Conservation (phyloP, 35 echinoderm and acorn worm species). For the Eucidaris tribuloides region DNA sequence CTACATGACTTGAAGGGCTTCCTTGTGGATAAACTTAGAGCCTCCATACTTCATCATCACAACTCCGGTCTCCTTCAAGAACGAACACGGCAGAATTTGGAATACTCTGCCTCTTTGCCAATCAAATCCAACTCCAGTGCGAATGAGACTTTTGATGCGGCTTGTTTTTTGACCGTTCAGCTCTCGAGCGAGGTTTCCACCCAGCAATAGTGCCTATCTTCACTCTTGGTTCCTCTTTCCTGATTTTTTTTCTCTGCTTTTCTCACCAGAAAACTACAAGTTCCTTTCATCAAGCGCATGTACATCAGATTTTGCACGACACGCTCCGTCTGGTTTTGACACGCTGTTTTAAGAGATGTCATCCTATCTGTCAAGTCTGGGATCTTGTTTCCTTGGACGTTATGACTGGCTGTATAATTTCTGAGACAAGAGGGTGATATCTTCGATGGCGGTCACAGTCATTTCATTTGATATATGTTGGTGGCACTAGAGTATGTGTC, state of each 20-base stretch:
- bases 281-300: background rate
- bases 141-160: constrained; percentile 42
- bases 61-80: constrained; percentile 47
- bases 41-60: no score
- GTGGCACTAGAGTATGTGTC: background rate
- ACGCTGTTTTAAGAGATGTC: background rate
- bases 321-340: background rate
- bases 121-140: constrained; percentile 51
- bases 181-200: constrained; percentile 32
- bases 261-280: background rate
- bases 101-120: constrained; percentile 70
- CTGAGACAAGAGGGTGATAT: background rate
- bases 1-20: constrained; percentile 1
- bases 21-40: constrained; percentile 41
- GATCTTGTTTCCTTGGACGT: background rate
- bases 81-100: constrained; percentile 43
- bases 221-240: constrained; percentile 41
- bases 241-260: constrained; percentile 9
- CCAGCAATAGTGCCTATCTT: constrained; percentile 55
- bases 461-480: background rate
- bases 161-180: constrained; percentile 27
- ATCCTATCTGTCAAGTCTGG: background rate
- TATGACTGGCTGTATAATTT: background rate
- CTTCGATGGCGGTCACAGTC: background rate
- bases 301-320: background rate